These are phyloP conservation scores for Willowsia nigromaculata DNA, from an alignment of 2,888 invertebrate species.

Conservation along the genomic window DNA sequence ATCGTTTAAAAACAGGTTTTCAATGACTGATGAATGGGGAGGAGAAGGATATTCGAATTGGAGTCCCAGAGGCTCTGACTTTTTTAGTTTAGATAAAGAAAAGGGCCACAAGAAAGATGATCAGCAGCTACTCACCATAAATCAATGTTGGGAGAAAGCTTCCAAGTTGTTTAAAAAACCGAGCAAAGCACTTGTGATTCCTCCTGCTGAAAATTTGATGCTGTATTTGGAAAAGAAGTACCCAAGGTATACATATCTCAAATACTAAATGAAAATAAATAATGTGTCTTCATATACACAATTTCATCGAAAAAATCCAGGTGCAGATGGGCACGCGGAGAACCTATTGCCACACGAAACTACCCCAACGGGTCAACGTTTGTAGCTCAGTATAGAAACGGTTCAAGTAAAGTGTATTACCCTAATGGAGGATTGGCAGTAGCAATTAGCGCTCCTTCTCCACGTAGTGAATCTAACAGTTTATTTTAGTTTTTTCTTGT, in stretches of 20 bases:
- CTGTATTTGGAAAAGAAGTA: conserved; percentile 54
- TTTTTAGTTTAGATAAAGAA: not conserved
- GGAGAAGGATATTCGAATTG: conserved; percentile 9
- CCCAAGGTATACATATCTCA: not conserved
- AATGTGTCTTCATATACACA: too few species aligned
- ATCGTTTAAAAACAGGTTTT: not conserved
- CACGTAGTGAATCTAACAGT: conserved; percentile 30
- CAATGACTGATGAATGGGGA: conserved; percentile 17
- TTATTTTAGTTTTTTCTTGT: too few species aligned
- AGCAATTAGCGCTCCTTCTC: conserved; percentile 58
- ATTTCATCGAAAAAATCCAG: conserved; percentile 2
- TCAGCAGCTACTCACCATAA: not conserved
- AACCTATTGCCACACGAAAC: conserved; percentile 47
- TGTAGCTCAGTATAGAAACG: conserved; percentile 66
- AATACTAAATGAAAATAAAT: not conserved
- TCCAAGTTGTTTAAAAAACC: conserved; percentile 69
- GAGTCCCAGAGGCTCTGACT: not conserved
- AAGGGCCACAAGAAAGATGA: not conserved
- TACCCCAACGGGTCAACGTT: conserved; percentile 70
- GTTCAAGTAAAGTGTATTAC: conserved; percentile 67
- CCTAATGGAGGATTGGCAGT: conserved; percentile 72
- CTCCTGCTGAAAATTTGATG: conserved; percentile 65
- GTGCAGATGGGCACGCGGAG: conserved; percentile 60
- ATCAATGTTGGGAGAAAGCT: conserved; percentile 64
- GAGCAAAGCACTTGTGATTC: conserved; percentile 51